phyloP scores from a whole-genome alignment of 2,797 vertebrate genomes.

The Brachyalestes nurse region DNA sequence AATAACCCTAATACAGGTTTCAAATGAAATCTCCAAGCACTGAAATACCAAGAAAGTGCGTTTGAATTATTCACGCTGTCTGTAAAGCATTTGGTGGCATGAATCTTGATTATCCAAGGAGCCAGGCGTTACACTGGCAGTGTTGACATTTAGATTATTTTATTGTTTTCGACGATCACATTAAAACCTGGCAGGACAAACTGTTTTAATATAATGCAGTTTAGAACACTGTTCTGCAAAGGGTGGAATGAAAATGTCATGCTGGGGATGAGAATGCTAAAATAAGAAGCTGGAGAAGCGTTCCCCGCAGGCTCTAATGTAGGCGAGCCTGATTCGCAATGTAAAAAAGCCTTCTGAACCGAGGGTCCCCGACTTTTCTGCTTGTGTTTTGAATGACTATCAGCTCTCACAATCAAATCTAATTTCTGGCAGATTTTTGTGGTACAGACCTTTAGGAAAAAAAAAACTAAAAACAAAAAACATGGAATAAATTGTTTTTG shows the following conservation, averaged over 20 bases:
- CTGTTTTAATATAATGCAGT: conserved; percentile 59
- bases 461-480: too few relatives aligned
- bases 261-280: conserved; percentile 57
- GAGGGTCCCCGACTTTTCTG: conserved; percentile 45
- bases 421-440: conserved; percentile 48
- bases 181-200: conserved; percentile 58
- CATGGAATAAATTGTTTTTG: conserved; percentile 58
- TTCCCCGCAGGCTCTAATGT: conserved; percentile 55
- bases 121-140: conserved; percentile 1
- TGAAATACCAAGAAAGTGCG: not conserved
- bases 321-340: conserved; percentile 57
- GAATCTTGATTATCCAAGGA: conserved; percentile 24
- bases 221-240: conserved; percentile 43
- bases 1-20: not conserved
- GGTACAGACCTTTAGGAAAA: conserved; percentile 46
- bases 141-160: conserved; percentile 52
- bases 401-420: conserved; percentile 58
- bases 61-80: not conserved
- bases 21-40: not conserved
- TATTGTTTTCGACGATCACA: conserved; percentile 46
- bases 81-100: conserved; percentile 20
- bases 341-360: conserved; percentile 47
- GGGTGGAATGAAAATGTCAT: conserved; percentile 62
- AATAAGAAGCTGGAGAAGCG: conserved; percentile 63
- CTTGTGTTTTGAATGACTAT: conserved; percentile 28